These are phyloP conservation scores for Albula goreensis DNA, from an alignment of 2,113 vertebrate genomes.

Conservation along the genomic window DNA sequence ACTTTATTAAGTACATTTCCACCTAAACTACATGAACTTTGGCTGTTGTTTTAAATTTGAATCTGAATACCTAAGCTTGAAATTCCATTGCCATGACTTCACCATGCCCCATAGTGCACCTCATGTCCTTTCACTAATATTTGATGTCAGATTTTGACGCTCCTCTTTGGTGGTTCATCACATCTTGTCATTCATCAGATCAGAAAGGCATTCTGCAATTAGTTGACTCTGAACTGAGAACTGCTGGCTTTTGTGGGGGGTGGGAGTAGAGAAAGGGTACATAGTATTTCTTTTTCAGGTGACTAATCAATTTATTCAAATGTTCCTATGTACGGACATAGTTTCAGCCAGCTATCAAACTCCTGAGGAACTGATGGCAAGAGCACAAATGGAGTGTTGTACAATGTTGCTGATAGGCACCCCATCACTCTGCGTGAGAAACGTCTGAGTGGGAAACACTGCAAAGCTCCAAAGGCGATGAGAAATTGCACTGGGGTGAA, in stretches of 20 bases:
- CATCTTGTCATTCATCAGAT: background rate
- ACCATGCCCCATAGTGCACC: too few relatives aligned
- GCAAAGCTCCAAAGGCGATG: background rate
- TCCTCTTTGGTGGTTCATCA: background rate
- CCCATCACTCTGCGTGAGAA: background rate
- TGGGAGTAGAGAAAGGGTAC: background rate
- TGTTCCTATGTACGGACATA: background rate
- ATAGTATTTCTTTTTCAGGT: background rate
- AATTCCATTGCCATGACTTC: too few relatives aligned
- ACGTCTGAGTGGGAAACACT: background rate
- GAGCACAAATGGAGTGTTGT: background rate
- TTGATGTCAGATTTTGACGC: background rate
- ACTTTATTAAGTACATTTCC: too few relatives aligned
- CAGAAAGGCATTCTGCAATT: background rate
- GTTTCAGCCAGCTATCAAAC: background rate
- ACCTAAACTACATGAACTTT: too few relatives aligned
- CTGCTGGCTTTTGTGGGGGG: background rate
- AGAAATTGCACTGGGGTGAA: background rate
- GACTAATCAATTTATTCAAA: constrained; percentile 21
- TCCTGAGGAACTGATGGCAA: background rate
- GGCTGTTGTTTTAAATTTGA: too few relatives aligned
- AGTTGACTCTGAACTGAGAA: background rate
- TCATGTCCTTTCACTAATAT: background rate
- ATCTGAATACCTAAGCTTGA: too few relatives aligned
- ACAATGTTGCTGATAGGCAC: background rate